Base-by-base conservation (phyloP, 2,888 invertebrate genomes). In the Sphaerophoria rueppellii region DNA sequence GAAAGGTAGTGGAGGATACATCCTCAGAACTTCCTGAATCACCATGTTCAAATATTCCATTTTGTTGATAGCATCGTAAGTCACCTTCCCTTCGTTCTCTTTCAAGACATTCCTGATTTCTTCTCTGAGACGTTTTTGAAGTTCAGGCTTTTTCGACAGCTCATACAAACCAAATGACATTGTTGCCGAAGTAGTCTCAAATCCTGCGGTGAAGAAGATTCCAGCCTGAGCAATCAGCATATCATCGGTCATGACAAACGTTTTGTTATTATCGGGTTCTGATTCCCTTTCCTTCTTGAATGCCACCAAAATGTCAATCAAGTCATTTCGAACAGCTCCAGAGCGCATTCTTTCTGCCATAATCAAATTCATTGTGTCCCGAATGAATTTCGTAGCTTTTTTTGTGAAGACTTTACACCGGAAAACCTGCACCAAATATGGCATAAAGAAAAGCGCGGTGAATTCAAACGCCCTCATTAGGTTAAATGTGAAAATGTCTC, bases 301-400 rank as follows among this genome's bases (percentile, higher is more conserved):
- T 1, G 91, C 90, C 46, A 93, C 89, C 11, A 94, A 87, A 4
- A 93, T 87, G 86, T 93, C 93, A 54, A 94, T 91, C 0, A 94
- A 90, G 88, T 94, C 93, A 67, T 92, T 91, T 9, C 93, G 89
- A 7, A 89, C 89, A 0, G 86, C 67, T 4, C 91, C 92, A 4
- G 89, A 90, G 11, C 90, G 88, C 70, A 91, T 90, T 3, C 94
- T 89, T 11, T 92, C 89, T 0, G 88, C 67, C 57, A 93, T 91
- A 0, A 92, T 92, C 2, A 91, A 89, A 78, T 89, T 89, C 3
- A 93, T 91, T 0, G 90, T 89, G 0, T 79, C 81, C 0, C 91
- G 89, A 6, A 94, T 70, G 77, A 93, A 93, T 7, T 87, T 82
- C 0, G 89, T 81, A 32, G 89, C 89, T 9, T 91, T 88, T 5